These are phyloP conservation scores for Thymelicus acteon DNA, from an alignment of 2,888 invertebrate species.

Conservation along the genomic window DNA sequence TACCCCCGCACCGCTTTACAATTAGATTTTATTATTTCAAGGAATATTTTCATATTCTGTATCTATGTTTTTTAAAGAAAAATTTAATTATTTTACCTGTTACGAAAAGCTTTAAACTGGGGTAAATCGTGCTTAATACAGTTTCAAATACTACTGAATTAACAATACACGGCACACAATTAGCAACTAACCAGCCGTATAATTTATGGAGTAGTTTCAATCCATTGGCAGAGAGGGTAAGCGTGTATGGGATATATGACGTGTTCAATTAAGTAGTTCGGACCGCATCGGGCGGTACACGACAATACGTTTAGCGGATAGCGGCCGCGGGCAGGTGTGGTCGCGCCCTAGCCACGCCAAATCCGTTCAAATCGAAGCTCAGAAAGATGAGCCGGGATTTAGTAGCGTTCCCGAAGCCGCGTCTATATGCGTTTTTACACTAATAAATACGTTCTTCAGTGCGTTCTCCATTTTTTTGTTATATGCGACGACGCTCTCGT, in stretches of 20 bases:
- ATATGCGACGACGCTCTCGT: too few species aligned
- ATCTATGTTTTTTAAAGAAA: background rate
- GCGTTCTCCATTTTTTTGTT: too few species aligned
- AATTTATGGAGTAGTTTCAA: constrained; percentile 37
- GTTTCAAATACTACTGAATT: constrained; percentile 8
- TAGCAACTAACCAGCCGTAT: constrained; percentile 34
- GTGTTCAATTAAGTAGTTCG: constrained; percentile 82
- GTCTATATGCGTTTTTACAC: background rate
- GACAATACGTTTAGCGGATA: constrained; percentile 80
- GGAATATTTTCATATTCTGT: constrained; percentile 4
- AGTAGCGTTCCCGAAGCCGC: background rate
- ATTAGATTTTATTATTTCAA: constrained; percentile 33
- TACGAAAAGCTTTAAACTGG: too few species aligned
- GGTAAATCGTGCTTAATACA: too few species aligned
- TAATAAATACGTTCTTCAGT: background rate
- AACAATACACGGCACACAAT: constrained; percentile 11
- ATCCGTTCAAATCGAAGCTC: constrained; percentile 33
- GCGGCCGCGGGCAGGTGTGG: constrained; percentile 56
- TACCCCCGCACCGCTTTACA: constrained; percentile 42
- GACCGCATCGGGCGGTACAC: constrained; percentile 74
- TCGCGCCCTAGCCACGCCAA: constrained; percentile 38
- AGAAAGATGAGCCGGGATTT: constrained; percentile 7
- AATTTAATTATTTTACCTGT: background rate
- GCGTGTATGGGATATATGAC: constrained; percentile 77
- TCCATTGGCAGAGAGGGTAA: constrained; percentile 63